A percentile compares a stretch with the other conserved stretches of the same genome.
Conservation (phyloP, 2,113 vertebrate species). For the Brachyhypopomus occidentalis region DNA sequence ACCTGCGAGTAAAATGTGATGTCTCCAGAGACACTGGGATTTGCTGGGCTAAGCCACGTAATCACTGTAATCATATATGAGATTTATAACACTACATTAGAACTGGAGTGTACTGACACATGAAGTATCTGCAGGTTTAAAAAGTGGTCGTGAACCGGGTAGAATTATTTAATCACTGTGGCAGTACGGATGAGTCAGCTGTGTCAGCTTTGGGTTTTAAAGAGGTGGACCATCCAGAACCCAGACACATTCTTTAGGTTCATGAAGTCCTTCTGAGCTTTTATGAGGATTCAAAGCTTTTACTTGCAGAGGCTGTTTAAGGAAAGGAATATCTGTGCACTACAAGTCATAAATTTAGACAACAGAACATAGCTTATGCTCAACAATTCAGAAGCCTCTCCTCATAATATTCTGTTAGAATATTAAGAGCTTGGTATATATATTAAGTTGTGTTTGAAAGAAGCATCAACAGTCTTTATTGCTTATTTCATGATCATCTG, state of each 20-base stretch:
- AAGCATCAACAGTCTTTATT: not conserved
- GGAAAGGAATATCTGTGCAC: not conserved
- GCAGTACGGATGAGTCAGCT: too few species aligned
- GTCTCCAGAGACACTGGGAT: not conserved
- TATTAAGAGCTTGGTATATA: not conserved
- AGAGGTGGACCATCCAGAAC: not conserved
- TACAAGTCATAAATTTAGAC: conserved; percentile 11
- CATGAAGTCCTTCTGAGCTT: not conserved
- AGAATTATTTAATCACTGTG: too few species aligned
- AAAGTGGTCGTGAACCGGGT: too few species aligned
- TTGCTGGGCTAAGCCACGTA: not conserved
- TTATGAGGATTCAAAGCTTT: conserved; percentile 1
- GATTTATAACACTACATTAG: not conserved
- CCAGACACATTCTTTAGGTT: conserved; percentile 16
- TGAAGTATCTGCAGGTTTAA: not conserved
- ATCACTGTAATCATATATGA: not conserved
- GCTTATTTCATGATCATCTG: too few species aligned
- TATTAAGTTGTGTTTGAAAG: not conserved
- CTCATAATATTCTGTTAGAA: too few species aligned
- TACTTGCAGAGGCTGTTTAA: not conserved
- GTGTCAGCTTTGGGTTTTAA: not conserved
- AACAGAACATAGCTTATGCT: not conserved
- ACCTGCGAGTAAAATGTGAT: not conserved
- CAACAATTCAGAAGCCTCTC: not conserved
- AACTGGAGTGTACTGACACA: not conserved